phyloP scores from a whole-genome alignment of 2,113 vertebrate species.

The Elanus axillaris region DNA sequence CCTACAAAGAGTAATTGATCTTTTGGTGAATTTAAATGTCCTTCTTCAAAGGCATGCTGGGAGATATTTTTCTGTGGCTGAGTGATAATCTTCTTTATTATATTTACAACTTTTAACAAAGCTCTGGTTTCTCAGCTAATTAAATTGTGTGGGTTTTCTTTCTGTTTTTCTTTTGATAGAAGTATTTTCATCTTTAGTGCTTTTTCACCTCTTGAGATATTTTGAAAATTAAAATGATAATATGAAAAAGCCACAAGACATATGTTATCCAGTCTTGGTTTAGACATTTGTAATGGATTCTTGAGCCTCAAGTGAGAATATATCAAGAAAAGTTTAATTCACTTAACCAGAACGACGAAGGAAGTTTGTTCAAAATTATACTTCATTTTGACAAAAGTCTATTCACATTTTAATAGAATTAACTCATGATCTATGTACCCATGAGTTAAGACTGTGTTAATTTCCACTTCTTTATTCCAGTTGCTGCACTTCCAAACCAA shows the following conservation, averaged over 20 bases:
- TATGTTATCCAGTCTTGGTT: background rate
- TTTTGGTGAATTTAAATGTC: constrained; percentile 41
- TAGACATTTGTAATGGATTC: background rate
- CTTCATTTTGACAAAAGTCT: constrained; percentile 21
- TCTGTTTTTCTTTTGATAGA: background rate
- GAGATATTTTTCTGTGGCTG: background rate
- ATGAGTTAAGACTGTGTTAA: background rate
- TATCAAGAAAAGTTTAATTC: constrained; percentile 19
- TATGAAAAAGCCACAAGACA: background rate
- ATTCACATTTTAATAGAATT: constrained; percentile 12
- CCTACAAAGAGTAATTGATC: constrained; percentile 51
- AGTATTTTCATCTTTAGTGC: background rate
- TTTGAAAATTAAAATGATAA: constrained; percentile 39
- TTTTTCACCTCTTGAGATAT: constrained; percentile 33
- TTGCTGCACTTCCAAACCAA: background rate
- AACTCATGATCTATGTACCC: background rate
- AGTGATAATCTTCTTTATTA: constrained; percentile 10
- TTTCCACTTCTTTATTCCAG: constrained; percentile 1
- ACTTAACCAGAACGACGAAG: background rate
- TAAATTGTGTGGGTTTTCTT: background rate
- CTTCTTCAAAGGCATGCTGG: constrained; percentile 6
- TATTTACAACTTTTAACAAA: constrained; percentile 37
- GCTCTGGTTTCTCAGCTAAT: constrained; percentile 25
- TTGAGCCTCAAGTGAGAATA: background rate
- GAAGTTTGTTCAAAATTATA: constrained; percentile 1